These are phyloP conservation scores for Macrotis lagotis DNA, from an alignment of 2,113 vertebrate genomes.

Conservation along the genomic window DNA sequence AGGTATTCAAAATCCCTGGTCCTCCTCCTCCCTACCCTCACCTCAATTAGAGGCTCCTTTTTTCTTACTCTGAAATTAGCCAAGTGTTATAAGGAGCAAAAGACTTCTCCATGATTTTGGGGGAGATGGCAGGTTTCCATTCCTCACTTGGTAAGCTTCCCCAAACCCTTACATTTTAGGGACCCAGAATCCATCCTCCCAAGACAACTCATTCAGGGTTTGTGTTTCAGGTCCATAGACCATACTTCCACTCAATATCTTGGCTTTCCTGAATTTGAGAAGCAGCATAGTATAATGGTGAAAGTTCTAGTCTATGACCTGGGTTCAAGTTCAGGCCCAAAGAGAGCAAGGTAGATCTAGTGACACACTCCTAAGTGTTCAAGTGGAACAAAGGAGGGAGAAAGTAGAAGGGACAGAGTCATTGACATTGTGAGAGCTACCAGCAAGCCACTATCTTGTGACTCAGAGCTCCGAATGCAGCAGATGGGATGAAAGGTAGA, in stretches of 20 bases:
- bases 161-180: background rate
- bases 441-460: background rate
- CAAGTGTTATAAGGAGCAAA: background rate
- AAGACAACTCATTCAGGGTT: background rate
- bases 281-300: background rate
- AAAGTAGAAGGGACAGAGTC: background rate
- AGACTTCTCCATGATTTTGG: background rate
- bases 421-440: background rate
- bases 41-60: background rate
- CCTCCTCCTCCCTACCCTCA: slow-evolving; percentile 57
- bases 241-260: background rate
- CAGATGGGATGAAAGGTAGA: background rate
- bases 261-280: background rate
- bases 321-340: background rate
- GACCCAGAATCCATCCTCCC: background rate
- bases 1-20: slow-evolving; percentile 44
- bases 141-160: background rate
- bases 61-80: background rate
- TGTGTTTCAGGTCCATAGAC: background rate
- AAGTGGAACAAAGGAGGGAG: background rate
- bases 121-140: background rate
- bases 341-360: background rate
- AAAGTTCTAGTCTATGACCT: background rate
- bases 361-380: background rate
- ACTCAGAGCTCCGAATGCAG: background rate